phyloP scores from a whole-genome alignment of 2,888 invertebrate species.

The Oscheius onirici region DNA sequence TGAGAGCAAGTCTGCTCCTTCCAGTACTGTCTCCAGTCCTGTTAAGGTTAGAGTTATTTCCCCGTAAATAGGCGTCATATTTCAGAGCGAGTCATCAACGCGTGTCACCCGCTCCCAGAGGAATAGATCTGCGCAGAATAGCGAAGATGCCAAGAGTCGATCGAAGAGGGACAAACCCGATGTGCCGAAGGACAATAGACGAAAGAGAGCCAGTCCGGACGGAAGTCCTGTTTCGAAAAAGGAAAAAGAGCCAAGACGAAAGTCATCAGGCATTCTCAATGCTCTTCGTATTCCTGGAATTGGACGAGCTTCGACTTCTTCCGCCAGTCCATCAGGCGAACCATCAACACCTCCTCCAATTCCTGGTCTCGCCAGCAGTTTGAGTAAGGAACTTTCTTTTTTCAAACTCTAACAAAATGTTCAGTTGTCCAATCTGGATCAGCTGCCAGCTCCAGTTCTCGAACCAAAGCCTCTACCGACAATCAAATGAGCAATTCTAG shows the following conservation, averaged over 20 bases:
- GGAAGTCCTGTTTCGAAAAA: constrained; percentile 35
- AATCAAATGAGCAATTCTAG: constrained; percentile 13
- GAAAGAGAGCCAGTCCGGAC: constrained; percentile 34
- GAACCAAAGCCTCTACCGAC: neutral
- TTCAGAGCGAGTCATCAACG: constrained; percentile 6
- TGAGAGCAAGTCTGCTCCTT: constrained; percentile 20
- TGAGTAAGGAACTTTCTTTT: neutral
- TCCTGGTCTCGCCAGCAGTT: neutral
- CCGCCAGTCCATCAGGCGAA: constrained; percentile 12
- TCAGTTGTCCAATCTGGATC: constrained; percentile 6
- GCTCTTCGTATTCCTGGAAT: constrained; percentile 46
- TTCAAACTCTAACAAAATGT: neutral
- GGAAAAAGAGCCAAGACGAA: constrained; percentile 39
- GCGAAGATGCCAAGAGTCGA: neutral
- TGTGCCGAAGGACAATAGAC: constrained; percentile 7
- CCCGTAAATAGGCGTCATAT: neutral
- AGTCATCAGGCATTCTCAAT: constrained; percentile 41
- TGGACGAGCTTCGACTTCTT: constrained; percentile 27
- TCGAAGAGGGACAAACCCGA: constrained; percentile 12
- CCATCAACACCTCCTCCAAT: constrained; percentile 24
- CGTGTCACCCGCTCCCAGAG: constrained; percentile 29
- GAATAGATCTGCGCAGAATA: neutral
- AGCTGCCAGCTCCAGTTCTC: constrained; percentile 9
- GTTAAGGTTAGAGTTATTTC: constrained; percentile 1
- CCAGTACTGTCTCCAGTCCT: constrained; percentile 12